Conservation (phyloP, 1,140 invertebrate genomes). For the Musca vetustissima region DNA sequence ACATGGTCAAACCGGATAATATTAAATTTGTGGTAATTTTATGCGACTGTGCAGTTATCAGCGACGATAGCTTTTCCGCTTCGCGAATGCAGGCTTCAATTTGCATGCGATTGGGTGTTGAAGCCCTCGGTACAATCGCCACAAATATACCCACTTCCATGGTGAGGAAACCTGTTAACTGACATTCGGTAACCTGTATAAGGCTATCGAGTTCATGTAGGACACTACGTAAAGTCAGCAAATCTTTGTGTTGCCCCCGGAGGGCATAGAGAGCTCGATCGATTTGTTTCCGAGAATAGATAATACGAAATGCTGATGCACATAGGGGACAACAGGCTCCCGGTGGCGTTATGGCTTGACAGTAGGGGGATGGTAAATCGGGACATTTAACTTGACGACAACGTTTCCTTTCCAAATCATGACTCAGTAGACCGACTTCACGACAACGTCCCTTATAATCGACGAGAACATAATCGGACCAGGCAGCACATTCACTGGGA, state of each 20-base stretch:
- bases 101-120: slow-evolving; percentile 69
- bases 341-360: slow-evolving; percentile 76
- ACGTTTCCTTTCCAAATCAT: slow-evolving; percentile 60
- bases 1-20: slow-evolving; percentile 70
- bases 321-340: slow-evolving; percentile 90
- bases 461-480: slow-evolving; percentile 69
- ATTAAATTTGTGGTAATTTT: slow-evolving; percentile 72
- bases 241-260: slow-evolving; percentile 61
- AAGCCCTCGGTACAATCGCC: slow-evolving; percentile 64
- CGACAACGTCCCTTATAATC: slow-evolving; percentile 81
- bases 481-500: slow-evolving; percentile 78
- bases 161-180: slow-evolving; percentile 77
- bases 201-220: slow-evolving; percentile 70
- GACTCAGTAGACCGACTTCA: slow-evolving; percentile 71
- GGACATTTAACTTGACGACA: slow-evolving; percentile 72
- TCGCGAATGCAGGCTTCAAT: slow-evolving; percentile 78
- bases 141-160: slow-evolving; percentile 83
- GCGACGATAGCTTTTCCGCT: slow-evolving; percentile 76
- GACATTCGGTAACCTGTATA: slow-evolving; percentile 78
- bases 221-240: slow-evolving; percentile 69
- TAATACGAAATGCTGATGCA: slow-evolving; percentile 77
- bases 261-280: slow-evolving; percentile 66
- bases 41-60: slow-evolving; percentile 75
- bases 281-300: slow-evolving; percentile 78
- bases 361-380: slow-evolving; percentile 62